Evolutionary conservation across 2,888 invertebrate genomes (phyloP).

Genomic region (Mamestra brassicae): DNA sequence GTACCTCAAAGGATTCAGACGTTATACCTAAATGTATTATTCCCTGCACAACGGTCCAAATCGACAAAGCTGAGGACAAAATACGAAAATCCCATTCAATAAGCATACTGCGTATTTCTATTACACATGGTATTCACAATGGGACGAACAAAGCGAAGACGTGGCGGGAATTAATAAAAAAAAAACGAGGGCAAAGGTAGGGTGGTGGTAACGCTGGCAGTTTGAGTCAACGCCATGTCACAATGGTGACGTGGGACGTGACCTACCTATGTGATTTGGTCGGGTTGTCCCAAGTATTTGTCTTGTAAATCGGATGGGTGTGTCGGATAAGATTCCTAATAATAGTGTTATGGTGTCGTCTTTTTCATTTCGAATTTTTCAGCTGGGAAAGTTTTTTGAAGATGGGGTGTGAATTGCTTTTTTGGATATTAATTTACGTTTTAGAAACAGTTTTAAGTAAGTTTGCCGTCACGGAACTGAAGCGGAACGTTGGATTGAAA

Average conservation of each 20-base stretch:
- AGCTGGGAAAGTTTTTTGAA: slow-evolving; percentile 47
- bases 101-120: slow-evolving; percentile 78
- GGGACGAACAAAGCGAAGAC: slow-evolving; percentile 85
- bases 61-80: slow-evolving; percentile 72
- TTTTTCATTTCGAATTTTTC: slow-evolving; percentile 65
- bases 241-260: slow-evolving; percentile 85
- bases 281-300: slow-evolving; percentile 74
- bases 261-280: slow-evolving; percentile 80
- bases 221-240: slow-evolving; percentile 82
- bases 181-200: slow-evolving; percentile 81
- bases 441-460: not conserved
- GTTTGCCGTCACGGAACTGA: not conserved
- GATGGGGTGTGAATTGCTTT: not conserved
- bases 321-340: slow-evolving; percentile 72
- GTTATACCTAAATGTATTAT: slow-evolving; percentile 42
- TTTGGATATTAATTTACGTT: not conserved
- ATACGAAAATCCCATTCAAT: slow-evolving; percentile 78
- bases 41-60: slow-evolving; percentile 65
- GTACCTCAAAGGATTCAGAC: slow-evolving; percentile 21
- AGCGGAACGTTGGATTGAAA: not conserved
- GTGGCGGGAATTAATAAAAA: slow-evolving; percentile 87
- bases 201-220: slow-evolving; percentile 81
- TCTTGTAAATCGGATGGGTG: slow-evolving; percentile 77
- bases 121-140: slow-evolving; percentile 85
- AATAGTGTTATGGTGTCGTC: slow-evolving; percentile 66